Percentiles rank a stretch among this genome's conserved stretches.
Conservation (phyloP, 2,797 vertebrate genomes). For the Discoglossus pictus region DNA sequence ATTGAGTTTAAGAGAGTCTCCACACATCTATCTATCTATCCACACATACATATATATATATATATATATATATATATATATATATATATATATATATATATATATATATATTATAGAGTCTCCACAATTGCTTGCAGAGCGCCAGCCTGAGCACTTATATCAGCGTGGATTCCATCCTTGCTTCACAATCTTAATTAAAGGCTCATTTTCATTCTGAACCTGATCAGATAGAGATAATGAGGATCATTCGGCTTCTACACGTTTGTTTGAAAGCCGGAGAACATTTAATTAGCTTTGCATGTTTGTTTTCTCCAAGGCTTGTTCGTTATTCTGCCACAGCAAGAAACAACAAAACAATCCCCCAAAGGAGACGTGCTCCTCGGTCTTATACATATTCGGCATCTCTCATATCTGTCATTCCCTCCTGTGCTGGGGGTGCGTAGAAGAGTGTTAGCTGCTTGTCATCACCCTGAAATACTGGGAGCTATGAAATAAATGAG, state of each 20-base stretch:
- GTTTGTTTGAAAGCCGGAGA: slow-evolving; percentile 42
- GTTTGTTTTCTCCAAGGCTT: slow-evolving; percentile 55
- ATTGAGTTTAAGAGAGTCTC: no score
- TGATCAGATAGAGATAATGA: slow-evolving; percentile 4
- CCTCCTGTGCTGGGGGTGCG: no score
- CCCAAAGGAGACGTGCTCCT: slow-evolving; percentile 17
- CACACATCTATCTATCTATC: no score
- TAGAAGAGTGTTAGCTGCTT: no score
- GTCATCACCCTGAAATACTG: no score
- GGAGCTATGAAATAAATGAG: no score
- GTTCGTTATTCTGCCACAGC: slow-evolving; percentile 54
- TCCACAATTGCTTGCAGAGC: no score
- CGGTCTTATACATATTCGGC: slow-evolving; percentile 34
- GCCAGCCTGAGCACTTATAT: background rate
- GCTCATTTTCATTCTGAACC: slow-evolving; percentile 1
- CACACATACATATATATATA: no score
- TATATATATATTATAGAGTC: no score
- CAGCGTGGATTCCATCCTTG: background rate
- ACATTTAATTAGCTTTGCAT: slow-evolving; percentile 53
- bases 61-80: no score
- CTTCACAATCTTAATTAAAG: background rate
- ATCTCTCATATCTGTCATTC: background rate
- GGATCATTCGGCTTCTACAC: slow-evolving; percentile 37
- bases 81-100: no score
- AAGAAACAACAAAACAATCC: slow-evolving; percentile 10